Conservation (phyloP, 2,113 vertebrate species). For the Lipotes vexillifer region DNA sequence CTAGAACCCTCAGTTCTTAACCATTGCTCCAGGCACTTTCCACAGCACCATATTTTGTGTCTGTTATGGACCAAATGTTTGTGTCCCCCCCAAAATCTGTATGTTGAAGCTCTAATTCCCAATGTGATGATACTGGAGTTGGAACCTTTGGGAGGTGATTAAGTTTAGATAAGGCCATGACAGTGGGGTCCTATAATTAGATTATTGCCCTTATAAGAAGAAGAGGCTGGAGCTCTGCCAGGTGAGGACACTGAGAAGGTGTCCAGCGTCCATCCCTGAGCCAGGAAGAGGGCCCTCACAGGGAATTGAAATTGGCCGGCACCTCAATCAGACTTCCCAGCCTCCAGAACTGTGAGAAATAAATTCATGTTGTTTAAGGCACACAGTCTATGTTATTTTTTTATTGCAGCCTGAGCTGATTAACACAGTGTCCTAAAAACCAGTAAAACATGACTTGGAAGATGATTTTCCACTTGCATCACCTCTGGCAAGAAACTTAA, state of each 20-base stretch:
- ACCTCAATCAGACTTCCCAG: not conserved
- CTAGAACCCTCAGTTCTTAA: not conserved
- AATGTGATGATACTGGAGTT: not conserved
- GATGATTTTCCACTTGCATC: not conserved
- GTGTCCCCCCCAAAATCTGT: not conserved
- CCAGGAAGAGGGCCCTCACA: too few species aligned
- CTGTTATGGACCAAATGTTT: not conserved
- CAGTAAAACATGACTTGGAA: not conserved
- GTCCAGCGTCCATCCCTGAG: not conserved
- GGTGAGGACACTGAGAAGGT: accelerated
- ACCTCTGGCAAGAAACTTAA: not conserved
- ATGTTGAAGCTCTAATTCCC: not conserved
- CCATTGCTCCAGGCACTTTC: not conserved
- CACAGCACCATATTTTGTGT: not conserved
- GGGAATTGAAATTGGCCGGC: not conserved
- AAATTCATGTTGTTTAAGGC: not conserved
- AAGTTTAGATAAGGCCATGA: not conserved
- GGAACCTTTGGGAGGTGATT: not conserved
- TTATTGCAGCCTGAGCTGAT: not conserved
- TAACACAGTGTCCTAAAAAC: constrained; percentile 2
- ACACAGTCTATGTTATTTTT: not conserved
- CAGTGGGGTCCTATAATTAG: too few species aligned
- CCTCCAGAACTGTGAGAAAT: not conserved
- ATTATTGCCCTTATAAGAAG: not conserved
- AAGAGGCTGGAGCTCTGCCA: not conserved